phyloP scores from a whole-genome alignment of 2,113 vertebrate species.

The Natator depressus region DNA sequence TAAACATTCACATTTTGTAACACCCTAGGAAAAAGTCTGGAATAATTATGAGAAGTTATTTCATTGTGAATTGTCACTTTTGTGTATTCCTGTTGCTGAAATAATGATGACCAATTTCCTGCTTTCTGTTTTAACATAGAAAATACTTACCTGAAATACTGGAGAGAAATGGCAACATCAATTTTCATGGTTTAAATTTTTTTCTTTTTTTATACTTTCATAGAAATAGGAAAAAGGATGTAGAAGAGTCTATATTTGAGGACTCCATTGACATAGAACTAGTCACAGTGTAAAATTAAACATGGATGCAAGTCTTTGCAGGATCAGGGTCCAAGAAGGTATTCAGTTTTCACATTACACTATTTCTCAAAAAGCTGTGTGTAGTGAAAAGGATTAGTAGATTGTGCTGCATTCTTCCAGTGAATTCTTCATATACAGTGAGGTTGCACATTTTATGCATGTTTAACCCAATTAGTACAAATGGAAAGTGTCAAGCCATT shows the following conservation, averaged over 20 bases:
- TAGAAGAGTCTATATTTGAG: background rate
- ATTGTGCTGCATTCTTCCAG: background rate
- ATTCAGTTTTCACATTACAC: background rate
- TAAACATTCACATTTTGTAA: background rate
- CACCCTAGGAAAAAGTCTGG: background rate
- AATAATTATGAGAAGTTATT: background rate
- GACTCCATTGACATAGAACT: background rate
- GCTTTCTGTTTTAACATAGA: slow-evolving; percentile 48
- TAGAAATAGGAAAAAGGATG: background rate
- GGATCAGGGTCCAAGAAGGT: background rate
- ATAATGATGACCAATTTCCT: slow-evolving; percentile 46
- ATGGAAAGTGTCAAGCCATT: background rate
- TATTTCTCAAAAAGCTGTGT: background rate
- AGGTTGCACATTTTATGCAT: background rate
- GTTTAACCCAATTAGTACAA: background rate
- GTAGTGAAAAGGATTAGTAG: background rate
- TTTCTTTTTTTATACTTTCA: slow-evolving; percentile 11
- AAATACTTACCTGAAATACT: slow-evolving; percentile 57
- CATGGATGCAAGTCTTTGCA: background rate
- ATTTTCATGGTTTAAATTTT: background rate
- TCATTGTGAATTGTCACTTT: background rate
- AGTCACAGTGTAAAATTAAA: background rate
- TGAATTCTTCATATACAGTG: background rate
- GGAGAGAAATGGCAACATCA: slow-evolving; percentile 37
- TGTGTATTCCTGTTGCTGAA: slow-evolving; percentile 21